phyloP scores from a whole-genome alignment of 2,888 invertebrate species.

The Odontomyia ornata region DNA sequence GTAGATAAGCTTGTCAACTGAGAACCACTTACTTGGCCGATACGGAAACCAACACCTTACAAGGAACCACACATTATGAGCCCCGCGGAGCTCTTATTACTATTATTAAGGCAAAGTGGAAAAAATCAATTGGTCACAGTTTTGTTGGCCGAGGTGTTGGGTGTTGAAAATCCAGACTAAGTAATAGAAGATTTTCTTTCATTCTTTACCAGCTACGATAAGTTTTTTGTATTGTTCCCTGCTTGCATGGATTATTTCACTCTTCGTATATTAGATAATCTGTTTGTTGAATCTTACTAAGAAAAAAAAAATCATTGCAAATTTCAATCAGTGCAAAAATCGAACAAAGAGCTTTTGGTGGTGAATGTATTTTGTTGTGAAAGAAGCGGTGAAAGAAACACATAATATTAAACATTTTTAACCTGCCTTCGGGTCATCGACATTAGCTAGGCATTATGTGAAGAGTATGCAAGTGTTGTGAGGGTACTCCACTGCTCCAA shows the following conservation, averaged over 20 bases:
- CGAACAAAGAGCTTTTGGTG: too few species aligned
- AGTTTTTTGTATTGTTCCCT: too few species aligned
- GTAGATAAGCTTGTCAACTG: slow-evolving; percentile 5
- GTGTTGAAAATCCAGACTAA: slow-evolving; percentile 3
- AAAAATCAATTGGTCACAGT: neutral
- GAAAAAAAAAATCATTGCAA: too few species aligned
- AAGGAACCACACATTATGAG: neutral
- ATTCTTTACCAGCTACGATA: too few species aligned
- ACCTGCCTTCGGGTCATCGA: slow-evolving; percentile 4
- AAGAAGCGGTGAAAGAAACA: neutral
- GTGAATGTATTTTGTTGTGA: too few species aligned
- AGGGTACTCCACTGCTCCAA: neutral
- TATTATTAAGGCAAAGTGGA: neutral
- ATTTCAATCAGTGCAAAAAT: too few species aligned
- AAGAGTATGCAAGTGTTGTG: neutral
- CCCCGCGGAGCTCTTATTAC: neutral
- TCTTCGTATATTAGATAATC: too few species aligned
- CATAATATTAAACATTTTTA: neutral
- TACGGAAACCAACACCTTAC: neutral
- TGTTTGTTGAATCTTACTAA: too few species aligned
- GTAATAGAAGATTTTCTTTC: slow-evolving; percentile 1
- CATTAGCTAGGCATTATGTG: neutral
- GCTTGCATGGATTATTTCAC: too few species aligned
- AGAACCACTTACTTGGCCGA: neutral
- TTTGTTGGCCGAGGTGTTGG: neutral